Evolutionary conservation across 2,797 vertebrate genomes (phyloP).

Genomic region (Gallinago solitaria): DNA sequence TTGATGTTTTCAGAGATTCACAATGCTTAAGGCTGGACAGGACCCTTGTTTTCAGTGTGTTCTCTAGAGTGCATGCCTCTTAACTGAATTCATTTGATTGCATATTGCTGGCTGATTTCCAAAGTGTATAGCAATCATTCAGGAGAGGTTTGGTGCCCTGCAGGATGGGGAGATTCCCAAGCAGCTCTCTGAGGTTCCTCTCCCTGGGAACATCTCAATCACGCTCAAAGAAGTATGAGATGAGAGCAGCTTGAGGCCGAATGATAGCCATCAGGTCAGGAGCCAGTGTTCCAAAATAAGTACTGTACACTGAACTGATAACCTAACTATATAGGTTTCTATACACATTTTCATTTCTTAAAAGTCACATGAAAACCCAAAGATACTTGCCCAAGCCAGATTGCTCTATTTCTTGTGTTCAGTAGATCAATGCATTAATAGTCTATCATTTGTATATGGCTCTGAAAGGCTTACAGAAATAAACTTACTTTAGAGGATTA

Average conservation of each 20-base stretch:
- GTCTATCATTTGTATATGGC: neutral
- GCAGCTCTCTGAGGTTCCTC: neutral
- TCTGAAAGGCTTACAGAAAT: slow-evolving; percentile 47
- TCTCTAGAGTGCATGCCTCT: neutral
- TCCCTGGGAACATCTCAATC: neutral
- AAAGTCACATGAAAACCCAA: neutral
- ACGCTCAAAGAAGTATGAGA: neutral
- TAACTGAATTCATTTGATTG: neutral
- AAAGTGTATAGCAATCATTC: neutral
- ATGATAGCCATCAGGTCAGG: neutral
- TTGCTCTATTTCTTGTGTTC: neutral
- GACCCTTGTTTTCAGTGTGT: neutral
- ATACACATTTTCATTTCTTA: neutral
- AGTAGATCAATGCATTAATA: slow-evolving; percentile 22
- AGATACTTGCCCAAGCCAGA: neutral
- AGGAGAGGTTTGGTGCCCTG: neutral
- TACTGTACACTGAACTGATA: neutral
- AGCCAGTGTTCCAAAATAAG: neutral
- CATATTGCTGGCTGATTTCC: neutral
- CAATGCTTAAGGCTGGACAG: neutral
- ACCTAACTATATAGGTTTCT: neutral
- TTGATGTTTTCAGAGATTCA: neutral
- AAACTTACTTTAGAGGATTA: slow-evolving; percentile 56
- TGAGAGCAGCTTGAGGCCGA: neutral
- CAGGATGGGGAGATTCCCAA: neutral